These are phyloP conservation scores for Boloria euphrosyne DNA, from an alignment of 2,888 invertebrate species.

Conservation along the genomic window DNA sequence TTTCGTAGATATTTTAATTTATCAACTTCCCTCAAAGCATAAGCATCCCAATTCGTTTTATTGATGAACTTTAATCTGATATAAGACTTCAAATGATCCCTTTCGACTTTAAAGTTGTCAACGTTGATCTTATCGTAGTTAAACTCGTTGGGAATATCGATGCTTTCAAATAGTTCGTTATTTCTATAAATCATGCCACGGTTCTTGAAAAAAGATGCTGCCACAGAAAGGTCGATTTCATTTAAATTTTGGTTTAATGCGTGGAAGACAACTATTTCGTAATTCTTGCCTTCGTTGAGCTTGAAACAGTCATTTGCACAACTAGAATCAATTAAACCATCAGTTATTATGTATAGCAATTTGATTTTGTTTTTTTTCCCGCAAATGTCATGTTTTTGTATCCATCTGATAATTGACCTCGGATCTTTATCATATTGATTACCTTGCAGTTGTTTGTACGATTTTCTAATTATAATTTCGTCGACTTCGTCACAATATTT, in stretches of 20 bases:
- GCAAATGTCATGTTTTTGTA: slow-evolving; percentile 17
- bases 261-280: slow-evolving; percentile 49
- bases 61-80: slow-evolving; percentile 51
- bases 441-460: slow-evolving; percentile 22
- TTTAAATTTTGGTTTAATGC: slow-evolving; percentile 38
- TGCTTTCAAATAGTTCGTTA: slow-evolving; percentile 41
- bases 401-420: slow-evolving; percentile 36
- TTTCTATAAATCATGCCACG: slow-evolving; percentile 48
- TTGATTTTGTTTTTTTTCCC: slow-evolving; percentile 42
- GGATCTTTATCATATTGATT: slow-evolving; percentile 35
- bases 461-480: slow-evolving; percentile 37
- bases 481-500: slow-evolving; percentile 43
- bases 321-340: slow-evolving; percentile 40
- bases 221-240: slow-evolving; percentile 46
- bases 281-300: slow-evolving; percentile 46
- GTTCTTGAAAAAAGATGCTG: slow-evolving; percentile 45
- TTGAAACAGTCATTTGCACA: slow-evolving; percentile 38
- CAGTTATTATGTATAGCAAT: slow-evolving; percentile 50
- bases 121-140: slow-evolving; percentile 48
- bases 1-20: slow-evolving; percentile 47
- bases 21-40: slow-evolving; percentile 48
- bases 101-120: slow-evolving; percentile 47
- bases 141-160: slow-evolving; percentile 50
- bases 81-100: slow-evolving; percentile 50
- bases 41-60: slow-evolving; percentile 36